These are phyloP conservation scores for Chymomyza amoena DNA, from an alignment of 2,888 invertebrate species.

Conservation along the genomic window DNA sequence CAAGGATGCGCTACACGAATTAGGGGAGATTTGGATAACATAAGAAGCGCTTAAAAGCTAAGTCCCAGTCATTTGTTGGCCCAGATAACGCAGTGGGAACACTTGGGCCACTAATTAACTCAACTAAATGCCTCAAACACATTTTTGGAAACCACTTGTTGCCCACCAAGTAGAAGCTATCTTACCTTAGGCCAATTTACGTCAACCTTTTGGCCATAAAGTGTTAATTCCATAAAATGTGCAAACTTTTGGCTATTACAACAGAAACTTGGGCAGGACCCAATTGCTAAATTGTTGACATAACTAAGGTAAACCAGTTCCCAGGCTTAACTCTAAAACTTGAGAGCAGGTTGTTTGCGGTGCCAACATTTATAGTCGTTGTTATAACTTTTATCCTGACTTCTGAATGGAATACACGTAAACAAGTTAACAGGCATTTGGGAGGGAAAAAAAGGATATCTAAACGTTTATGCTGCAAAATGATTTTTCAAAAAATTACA, in stretches of 20 bases:
- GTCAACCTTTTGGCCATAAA: background rate
- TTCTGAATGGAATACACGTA: too few relatives aligned
- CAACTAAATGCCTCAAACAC: slow-evolving; percentile 8
- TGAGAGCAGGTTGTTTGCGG: background rate
- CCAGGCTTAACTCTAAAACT: slow-evolving; percentile 18
- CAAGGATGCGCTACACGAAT: slow-evolving; percentile 30
- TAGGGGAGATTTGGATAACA: background rate
- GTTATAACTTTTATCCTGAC: background rate
- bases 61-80: background rate
- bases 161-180: background rate
- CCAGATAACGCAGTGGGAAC: background rate
- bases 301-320: background rate
- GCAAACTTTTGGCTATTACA: background rate
- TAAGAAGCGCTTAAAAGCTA: background rate
- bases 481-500: too few relatives aligned
- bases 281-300: background rate
- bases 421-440: too few relatives aligned
- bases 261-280: background rate
- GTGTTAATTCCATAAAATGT: background rate
- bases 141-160: background rate
- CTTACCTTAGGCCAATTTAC: background rate
- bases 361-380: background rate
- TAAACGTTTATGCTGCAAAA: too few relatives aligned
- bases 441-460: too few relatives aligned
- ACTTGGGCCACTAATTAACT: slow-evolving; percentile 40